Evolutionary conservation across 1,140 invertebrate genomes (phyloP).

Genomic region (Drosophila grimshawi): DNA sequence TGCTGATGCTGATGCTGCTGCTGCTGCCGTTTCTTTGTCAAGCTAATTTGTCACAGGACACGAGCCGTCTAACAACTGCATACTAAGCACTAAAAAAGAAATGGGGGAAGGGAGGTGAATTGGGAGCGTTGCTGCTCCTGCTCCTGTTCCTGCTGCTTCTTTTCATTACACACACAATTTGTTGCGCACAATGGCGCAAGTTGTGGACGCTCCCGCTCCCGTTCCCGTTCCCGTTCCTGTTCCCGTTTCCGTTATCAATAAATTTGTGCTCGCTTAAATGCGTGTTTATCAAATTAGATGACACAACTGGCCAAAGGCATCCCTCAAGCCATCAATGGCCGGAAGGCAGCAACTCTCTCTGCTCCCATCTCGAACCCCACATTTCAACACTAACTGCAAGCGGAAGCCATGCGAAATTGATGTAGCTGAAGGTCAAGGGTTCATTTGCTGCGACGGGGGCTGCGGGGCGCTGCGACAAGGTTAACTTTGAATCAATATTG

Average conservation of each 20-base stretch:
- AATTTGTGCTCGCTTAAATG: slow-evolving; percentile 70
- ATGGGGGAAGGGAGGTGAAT: background rate
- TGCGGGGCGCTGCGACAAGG: slow-evolving; percentile 20
- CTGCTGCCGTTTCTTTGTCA: slow-evolving; percentile 47
- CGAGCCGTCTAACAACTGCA: slow-evolving; percentile 23
- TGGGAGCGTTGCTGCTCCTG: background rate
- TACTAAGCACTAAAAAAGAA: slow-evolving; percentile 3
- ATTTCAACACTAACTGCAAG: background rate
- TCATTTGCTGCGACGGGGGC: background rate
- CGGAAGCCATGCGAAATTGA: slow-evolving; percentile 40
- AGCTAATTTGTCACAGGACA: slow-evolving; percentile 78
- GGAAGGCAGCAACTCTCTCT: slow-evolving; percentile 15
- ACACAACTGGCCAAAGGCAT: slow-evolving; percentile 18
- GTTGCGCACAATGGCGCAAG: slow-evolving; percentile 66
- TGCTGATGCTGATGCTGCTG: slow-evolving; percentile 37
- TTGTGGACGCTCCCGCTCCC: slow-evolving; percentile 42
- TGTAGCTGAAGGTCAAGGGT: slow-evolving; percentile 21
- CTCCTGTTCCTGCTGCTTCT: slow-evolving; percentile 6
- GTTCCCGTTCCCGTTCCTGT: slow-evolving; percentile 32
- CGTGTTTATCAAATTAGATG: slow-evolving; percentile 75
- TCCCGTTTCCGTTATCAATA: slow-evolving; percentile 72
- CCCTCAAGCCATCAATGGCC: slow-evolving; percentile 4
- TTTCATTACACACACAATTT: slow-evolving; percentile 79
- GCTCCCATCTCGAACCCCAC: background rate
- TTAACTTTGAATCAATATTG: slow-evolving; percentile 47